Conservation (phyloP, 1,140 invertebrate species). For the Neodiprion pinetum region DNA sequence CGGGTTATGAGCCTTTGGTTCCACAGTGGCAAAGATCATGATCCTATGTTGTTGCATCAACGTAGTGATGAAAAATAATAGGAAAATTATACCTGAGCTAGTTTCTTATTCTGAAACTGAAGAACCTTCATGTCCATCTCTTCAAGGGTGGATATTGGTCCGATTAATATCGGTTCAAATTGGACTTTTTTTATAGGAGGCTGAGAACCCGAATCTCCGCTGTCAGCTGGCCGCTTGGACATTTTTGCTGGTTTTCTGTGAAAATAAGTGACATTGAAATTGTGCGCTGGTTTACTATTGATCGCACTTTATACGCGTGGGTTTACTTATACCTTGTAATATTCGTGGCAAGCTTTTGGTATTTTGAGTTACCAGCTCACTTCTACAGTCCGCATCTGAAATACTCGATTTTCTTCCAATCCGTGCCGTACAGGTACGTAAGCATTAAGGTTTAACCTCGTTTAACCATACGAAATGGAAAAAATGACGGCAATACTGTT, state of each 20-base stretch:
- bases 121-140: conserved; percentile 98
- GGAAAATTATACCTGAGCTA: conserved; percentile 77
- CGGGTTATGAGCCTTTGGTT: no score
- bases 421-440: background rate
- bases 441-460: background rate
- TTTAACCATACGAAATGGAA: background rate
- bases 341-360: background rate
- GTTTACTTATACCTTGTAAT: background rate
- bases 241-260: conserved; percentile 58
- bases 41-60: no score
- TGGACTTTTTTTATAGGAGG: conserved; percentile 91
- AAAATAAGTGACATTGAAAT: background rate
- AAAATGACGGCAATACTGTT: background rate
- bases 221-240: conserved; percentile 77
- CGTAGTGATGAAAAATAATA: no score
- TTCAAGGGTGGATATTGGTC: conserved; percentile 91
- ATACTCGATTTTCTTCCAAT: background rate
- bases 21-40: no score
- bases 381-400: background rate
- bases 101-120: conserved; percentile 96
- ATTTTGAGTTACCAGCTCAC: background rate
- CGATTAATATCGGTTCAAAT: conserved; percentile 92
- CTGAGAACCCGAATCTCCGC: conserved; percentile 66
- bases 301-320: background rate
- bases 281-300: background rate